Conservation (phyloP, 1,140 invertebrate species). For the Agrilus planipennis region DNA sequence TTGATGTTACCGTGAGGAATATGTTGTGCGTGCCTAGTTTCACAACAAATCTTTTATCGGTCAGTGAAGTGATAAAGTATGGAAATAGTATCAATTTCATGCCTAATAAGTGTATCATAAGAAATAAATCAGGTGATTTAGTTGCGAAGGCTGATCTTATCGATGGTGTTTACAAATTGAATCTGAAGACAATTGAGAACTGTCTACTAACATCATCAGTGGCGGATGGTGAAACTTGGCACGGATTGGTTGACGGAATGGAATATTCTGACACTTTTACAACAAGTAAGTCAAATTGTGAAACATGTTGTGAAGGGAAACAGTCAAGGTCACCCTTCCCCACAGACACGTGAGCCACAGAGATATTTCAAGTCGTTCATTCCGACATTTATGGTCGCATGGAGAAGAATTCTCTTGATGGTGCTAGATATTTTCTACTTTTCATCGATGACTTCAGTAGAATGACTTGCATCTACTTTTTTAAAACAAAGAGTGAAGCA, state of each 20-base stretch:
- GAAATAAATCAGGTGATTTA: constrained; percentile 9
- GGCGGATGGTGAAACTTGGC: too few relatives aligned
- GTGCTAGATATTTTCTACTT: constrained; percentile 23
- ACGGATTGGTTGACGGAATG: constrained; percentile 13
- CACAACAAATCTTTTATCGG: constrained; percentile 21
- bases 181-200: constrained; percentile 4
- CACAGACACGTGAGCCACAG: constrained; percentile 7
- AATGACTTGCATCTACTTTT: constrained; percentile 29
- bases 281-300: constrained; percentile 10
- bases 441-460: constrained; percentile 31
- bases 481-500: constrained; percentile 26
- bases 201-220: too few relatives aligned
- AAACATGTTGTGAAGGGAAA: constrained; percentile 21
- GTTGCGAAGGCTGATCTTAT: constrained; percentile 11
- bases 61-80: constrained; percentile 21
- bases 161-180: constrained; percentile 22
- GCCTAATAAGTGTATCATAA: constrained; percentile 14
- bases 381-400: constrained; percentile 5
- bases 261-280: constrained; percentile 2
- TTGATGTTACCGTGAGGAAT: too few relatives aligned
- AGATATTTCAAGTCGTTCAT: constrained; percentile 28
- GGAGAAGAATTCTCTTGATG: constrained; percentile 3
- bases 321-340: constrained; percentile 16
- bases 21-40: constrained; percentile 21
- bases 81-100: constrained; percentile 20